Evolutionary conservation across 1,140 invertebrate species (phyloP).

Genomic region (Drusus annulatus): DNA sequence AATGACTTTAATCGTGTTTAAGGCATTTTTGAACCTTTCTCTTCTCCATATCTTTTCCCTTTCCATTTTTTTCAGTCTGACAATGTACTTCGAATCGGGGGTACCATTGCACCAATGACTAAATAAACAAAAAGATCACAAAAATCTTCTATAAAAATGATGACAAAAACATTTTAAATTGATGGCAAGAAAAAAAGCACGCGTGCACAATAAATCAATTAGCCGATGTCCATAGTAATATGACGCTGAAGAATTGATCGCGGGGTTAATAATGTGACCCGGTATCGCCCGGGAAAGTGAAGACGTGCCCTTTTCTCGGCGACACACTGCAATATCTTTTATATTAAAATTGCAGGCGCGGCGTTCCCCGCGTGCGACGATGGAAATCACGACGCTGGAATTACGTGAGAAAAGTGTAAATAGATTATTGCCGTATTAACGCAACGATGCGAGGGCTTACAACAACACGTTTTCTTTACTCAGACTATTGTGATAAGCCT

Average conservation of each 20-base stretch:
- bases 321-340: constrained; percentile 32
- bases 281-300: not conserved
- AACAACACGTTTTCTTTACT: too few species aligned
- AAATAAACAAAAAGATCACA: too few species aligned
- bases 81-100: too few species aligned
- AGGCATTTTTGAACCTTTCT: too few species aligned
- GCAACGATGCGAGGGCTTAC: too few species aligned
- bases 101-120: too few species aligned
- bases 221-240: constrained; percentile 14
- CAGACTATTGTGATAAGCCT: too few species aligned
- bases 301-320: constrained; percentile 1
- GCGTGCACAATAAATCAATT: constrained; percentile 24
- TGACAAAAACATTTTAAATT: too few species aligned
- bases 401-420: not conserved
- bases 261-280: not conserved
- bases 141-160: too few species aligned
- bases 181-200: not conserved
- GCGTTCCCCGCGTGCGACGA: not conserved
- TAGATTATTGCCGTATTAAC: not conserved
- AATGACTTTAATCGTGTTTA: too few species aligned
- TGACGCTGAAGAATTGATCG: constrained; percentile 14
- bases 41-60: too few species aligned
- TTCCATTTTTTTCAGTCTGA: too few species aligned
- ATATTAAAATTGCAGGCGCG: constrained; percentile 8
- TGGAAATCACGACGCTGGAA: not conserved